A percentile compares a stretch with the other conserved stretches of the same genome.
phyloP scores from a whole-genome alignment of 2,888 invertebrate genomes.

The Diaprepes abbreviatus region DNA sequence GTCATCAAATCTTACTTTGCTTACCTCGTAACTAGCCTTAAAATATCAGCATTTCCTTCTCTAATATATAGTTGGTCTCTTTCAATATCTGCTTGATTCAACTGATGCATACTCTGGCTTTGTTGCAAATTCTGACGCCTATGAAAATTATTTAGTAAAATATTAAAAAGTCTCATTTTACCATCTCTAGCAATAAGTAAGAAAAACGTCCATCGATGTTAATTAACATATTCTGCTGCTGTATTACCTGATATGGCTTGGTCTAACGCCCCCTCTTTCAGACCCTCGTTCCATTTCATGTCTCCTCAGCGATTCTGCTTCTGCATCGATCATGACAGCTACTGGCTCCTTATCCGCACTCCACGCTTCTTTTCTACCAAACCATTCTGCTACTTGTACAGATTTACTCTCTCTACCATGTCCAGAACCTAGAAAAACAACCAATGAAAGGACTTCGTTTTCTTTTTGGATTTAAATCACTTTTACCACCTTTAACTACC shows the following conservation, averaged over 20 bases:
- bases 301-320: constrained; percentile 79
- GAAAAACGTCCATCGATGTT: too few species aligned
- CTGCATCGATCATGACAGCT: constrained; percentile 67
- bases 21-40: constrained; percentile 80
- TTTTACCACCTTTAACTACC: constrained; percentile 70
- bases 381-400: constrained; percentile 83
- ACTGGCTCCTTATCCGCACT: constrained; percentile 40
- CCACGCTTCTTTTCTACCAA: constrained; percentile 86
- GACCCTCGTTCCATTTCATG: constrained; percentile 86
- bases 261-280: constrained; percentile 72
- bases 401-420: constrained; percentile 76
- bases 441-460: too few species aligned
- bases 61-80: constrained; percentile 79
- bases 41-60: constrained; percentile 88
- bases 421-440: constrained; percentile 75
- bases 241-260: constrained; percentile 59
- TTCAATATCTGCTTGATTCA: constrained; percentile 63
- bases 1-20: too few species aligned
- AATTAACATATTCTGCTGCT: too few species aligned
- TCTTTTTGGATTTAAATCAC: too few species aligned
- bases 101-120: constrained; percentile 41
- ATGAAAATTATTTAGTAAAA: not conserved
- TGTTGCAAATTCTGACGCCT: constrained; percentile 39
- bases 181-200: too few species aligned
- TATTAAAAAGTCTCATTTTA: too few species aligned